These are phyloP conservation scores for Drosophila ohnishii DNA, from an alignment of 1,140 invertebrate species.

Conservation along the genomic window DNA sequence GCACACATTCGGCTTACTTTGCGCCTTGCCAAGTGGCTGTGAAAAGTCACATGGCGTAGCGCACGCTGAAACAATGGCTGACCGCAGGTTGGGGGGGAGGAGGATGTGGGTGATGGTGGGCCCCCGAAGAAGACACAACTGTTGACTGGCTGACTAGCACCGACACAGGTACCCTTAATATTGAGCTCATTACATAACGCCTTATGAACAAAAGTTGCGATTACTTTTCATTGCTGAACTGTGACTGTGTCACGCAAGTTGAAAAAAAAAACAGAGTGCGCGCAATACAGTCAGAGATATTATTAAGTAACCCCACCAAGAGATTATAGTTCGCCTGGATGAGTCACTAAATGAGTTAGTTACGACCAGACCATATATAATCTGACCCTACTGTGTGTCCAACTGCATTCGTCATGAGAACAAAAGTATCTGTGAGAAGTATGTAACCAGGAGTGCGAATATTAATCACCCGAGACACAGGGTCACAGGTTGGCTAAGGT, in stretches of 20 bases:
- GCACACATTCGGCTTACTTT: constrained; percentile 56
- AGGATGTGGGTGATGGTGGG: constrained; percentile 15
- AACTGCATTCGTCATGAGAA: constrained; percentile 63
- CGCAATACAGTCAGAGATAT: constrained; percentile 10
- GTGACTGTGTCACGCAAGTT: constrained; percentile 66
- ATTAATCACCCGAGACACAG: constrained; percentile 13
- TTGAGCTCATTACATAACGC: constrained; percentile 53
- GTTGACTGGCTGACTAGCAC: constrained; percentile 24
- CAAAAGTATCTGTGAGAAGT: constrained; percentile 2
- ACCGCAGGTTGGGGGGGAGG: constrained; percentile 27
- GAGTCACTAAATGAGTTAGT: constrained; percentile 34
- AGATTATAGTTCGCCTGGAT: constrained; percentile 3
- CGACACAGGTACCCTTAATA: constrained; percentile 11
- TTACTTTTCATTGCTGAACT: constrained; percentile 61
- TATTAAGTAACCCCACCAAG: constrained; percentile 20
- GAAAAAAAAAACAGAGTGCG: constrained; percentile 6
- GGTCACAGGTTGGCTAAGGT: background rate
- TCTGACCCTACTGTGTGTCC: constrained; percentile 18
- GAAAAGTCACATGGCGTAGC: constrained; percentile 69
- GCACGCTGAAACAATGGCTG: constrained; percentile 58
- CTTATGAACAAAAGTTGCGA: constrained; percentile 70
- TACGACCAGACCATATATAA: constrained; percentile 34
- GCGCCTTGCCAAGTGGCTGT: constrained; percentile 62
- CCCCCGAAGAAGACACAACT: constrained; percentile 39
- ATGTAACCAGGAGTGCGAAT: constrained; percentile 13